Percentiles rank a stretch among this genome's conserved stretches.
Conservation (phyloP, 2,888 invertebrate genomes). For the Drosophila austrosaltans region DNA sequence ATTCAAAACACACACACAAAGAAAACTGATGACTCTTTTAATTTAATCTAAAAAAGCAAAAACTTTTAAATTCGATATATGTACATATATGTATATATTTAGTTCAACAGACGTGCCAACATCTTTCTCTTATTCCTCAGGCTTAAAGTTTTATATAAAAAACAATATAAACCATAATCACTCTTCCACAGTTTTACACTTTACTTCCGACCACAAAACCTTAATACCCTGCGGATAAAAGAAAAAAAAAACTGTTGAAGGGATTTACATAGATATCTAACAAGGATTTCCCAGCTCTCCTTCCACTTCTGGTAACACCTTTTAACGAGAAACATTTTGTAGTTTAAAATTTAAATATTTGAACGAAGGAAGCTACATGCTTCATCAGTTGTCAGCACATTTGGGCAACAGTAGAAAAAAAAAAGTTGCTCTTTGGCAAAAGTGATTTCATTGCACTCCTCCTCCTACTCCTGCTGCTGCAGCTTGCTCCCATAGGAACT, state of each 20-base stretch:
- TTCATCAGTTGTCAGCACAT: constrained; percentile 18
- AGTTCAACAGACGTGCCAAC: too few species aligned
- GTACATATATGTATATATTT: too few species aligned
- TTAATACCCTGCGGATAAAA: constrained; percentile 33
- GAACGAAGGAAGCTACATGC: constrained; percentile 1
- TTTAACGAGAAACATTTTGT: background rate
- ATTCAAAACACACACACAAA: background rate
- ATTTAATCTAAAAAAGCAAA: too few species aligned
- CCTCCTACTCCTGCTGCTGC: background rate
- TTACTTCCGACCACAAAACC: constrained; percentile 28
- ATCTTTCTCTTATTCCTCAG: too few species aligned
- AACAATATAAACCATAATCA: too few species aligned
- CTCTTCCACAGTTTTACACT: constrained; percentile 6
- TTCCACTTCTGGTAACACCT: background rate
- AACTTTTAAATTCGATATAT: too few species aligned
- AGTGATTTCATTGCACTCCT: constrained; percentile 59
- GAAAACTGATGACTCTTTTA: too few species aligned
- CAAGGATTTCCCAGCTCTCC: background rate
- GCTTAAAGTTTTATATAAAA: background rate
- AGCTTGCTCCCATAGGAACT: constrained; percentile 11
- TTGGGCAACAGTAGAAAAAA: constrained; percentile 26
- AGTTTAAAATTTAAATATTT: constrained; percentile 16
- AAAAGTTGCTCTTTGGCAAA: constrained; percentile 55
- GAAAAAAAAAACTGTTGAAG: constrained; percentile 9
- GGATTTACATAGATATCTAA: constrained; percentile 19